Conservation (phyloP, 2,888 invertebrate species). For the Sinodicranocentrus sp. region DNA sequence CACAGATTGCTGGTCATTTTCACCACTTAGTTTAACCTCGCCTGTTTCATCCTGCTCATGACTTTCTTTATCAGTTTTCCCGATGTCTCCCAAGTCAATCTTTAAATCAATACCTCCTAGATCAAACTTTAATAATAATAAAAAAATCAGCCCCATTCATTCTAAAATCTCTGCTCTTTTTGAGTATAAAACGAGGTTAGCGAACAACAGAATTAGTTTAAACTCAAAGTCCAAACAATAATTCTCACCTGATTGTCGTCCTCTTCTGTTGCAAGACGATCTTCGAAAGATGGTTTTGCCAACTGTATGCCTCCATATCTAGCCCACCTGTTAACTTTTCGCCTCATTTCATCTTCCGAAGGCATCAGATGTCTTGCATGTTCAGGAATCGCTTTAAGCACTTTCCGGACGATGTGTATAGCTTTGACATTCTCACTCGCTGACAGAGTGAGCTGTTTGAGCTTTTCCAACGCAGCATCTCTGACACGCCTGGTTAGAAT, state of each 20-base stretch:
- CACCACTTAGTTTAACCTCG: not conserved
- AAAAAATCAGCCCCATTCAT: not conserved
- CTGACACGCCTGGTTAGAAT: slow-evolving; percentile 21
- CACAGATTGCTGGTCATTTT: not conserved
- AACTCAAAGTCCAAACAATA: not conserved
- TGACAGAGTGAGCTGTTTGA: slow-evolving; percentile 23
- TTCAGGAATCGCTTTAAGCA: slow-evolving; percentile 32
- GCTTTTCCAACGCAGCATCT: slow-evolving; percentile 41
- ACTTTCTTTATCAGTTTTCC: not conserved
- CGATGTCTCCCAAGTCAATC: not conserved
- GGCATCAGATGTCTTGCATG: slow-evolving; percentile 21
- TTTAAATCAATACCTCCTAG: not conserved
- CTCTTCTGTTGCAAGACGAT: slow-evolving; percentile 4
- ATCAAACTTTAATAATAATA: not conserved
- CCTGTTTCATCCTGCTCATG: not conserved
- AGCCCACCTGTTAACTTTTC: slow-evolving; percentile 35
- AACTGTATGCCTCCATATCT: not conserved
- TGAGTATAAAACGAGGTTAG: not conserved
- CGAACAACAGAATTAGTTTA: not conserved
- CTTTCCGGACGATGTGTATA: slow-evolving; percentile 26
- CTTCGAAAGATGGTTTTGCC: not conserved
- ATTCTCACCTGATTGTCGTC: not conserved
- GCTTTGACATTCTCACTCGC: slow-evolving; percentile 31
- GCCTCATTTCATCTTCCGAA: slow-evolving; percentile 8
- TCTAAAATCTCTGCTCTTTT: not conserved